Conservation (phyloP, 2,797 vertebrate genomes). For the Okamejei kenojei region DNA sequence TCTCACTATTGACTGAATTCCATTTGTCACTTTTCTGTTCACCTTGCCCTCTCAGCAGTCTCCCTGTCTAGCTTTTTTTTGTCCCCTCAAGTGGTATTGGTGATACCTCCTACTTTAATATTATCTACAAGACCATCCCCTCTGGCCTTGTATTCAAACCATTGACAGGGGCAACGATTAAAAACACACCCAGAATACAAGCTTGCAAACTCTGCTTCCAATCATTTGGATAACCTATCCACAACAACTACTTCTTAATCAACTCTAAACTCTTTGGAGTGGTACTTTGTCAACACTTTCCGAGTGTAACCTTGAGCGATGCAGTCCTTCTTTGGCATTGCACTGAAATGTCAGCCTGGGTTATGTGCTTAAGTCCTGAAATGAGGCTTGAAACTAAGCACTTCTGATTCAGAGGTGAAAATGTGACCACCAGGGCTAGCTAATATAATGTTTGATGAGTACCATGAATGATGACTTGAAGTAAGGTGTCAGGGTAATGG, state of each 20-base stretch:
- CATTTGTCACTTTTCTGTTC: neutral
- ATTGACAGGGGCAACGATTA: neutral
- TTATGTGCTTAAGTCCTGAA: neutral
- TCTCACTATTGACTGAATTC: neutral
- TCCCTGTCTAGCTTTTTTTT: neutral
- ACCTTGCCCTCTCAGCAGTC: neutral
- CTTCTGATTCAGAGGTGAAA: neutral
- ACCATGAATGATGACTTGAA: neutral
- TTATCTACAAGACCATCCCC: neutral
- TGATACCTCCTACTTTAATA: neutral
- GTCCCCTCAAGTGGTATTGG: no score
- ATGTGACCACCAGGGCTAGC: neutral
- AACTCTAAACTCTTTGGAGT: neutral
- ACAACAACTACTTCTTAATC: neutral
- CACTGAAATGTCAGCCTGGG: neutral
- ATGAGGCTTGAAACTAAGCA: neutral
- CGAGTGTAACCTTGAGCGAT: neutral
- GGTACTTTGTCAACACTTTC: neutral
- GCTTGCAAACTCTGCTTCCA: neutral
- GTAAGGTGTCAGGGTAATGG: neutral
- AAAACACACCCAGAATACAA: no score
- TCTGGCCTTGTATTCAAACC: neutral
- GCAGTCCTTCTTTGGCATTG: neutral
- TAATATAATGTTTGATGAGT: neutral
- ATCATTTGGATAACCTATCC: neutral